Evolutionary conservation across 2,113 vertebrate species (phyloP), one percentile per base, ranked within the genome.

Genomic region (Typhlomys cinereus): DNA sequence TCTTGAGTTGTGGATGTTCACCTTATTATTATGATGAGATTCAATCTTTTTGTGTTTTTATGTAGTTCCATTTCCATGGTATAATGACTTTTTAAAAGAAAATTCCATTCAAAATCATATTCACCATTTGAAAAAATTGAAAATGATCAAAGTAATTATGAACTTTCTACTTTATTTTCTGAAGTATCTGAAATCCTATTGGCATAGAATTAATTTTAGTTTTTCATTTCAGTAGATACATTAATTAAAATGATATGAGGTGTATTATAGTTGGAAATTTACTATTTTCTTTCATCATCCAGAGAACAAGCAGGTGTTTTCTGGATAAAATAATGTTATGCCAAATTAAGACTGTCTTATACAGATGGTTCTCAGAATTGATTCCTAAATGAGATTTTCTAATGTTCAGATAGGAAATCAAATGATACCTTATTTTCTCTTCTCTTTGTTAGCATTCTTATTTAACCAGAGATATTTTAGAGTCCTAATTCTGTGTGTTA

Each of bases 341-440:
- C 96, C 96, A 98, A 97, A 98, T 98, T 98, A 98, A 97, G 97
- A 86, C 88, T 3, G 34, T 96, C 95, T 97, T 95, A 96, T 97
- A 94, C 97, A 98, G 95, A 92, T 97, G 95, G 96, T 96, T 96
- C 95, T 89, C 94, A 97, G 89, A 97, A 98, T 98, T 96, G 95
- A 97, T 98, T 97, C 94, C 96, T 97, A 97, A 98, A 98, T 98
- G 95, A 97, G 97, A 93, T 82, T 96, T 96, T 97, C 95, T 95
- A 85, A 86, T 96, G 96, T 96, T 97, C 94, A 97, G 94, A 95
- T 96, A 85, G 96, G 96, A 97, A 97, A 98, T 96, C 64, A 90
- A 67, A 92, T 92, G 88, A 90, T 75, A 97, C 92, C 94, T 92
- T 90, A 94, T 95, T 97, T 98, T 97, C 94, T 95, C 92, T 88